A percentile compares a stretch with the other conserved stretches of the same genome.
Evolutionary conservation across 2,797 vertebrate genomes (phyloP).

Genomic region (Rhynchonycteris naso): DNA sequence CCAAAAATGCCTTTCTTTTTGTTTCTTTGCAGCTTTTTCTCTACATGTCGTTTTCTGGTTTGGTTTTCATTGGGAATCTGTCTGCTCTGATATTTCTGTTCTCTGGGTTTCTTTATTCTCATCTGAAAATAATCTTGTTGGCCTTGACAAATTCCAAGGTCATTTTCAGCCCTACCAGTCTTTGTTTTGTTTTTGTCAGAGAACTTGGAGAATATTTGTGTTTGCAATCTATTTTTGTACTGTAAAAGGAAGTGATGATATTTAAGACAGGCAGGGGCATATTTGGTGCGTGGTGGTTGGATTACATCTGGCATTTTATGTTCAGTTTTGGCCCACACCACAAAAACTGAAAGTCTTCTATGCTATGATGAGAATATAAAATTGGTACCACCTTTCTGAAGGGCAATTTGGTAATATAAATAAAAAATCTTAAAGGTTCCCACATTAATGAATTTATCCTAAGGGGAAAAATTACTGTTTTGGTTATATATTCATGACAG

Average conservation of each 20-base stretch:
- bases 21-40: constrained; percentile 34
- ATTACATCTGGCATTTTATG: background rate
- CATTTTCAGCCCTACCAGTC: background rate
- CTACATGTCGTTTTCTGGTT: background rate
- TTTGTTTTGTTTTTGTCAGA: constrained; percentile 38
- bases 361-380: constrained; percentile 27
- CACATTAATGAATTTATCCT: background rate
- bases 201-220: background rate
- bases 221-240: background rate
- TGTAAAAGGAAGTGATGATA: background rate
- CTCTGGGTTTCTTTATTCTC: background rate
- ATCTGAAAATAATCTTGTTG: constrained; percentile 23
- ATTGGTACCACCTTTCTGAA: background rate
- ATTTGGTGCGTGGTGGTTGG: background rate
- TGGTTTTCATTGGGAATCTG: constrained; percentile 19
- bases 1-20: background rate
- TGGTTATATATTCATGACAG: background rate
- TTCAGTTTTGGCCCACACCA: background rate
- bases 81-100: constrained; percentile 10
- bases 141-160: constrained; percentile 33
- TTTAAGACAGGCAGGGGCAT: background rate
- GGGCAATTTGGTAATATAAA: background rate
- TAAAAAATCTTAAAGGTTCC: background rate
- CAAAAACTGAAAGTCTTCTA: background rate
- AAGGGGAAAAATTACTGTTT: background rate